These are phyloP conservation scores for Lasioglossum lativentre DNA, from an alignment of 2,888 invertebrate species.

Conservation along the genomic window DNA sequence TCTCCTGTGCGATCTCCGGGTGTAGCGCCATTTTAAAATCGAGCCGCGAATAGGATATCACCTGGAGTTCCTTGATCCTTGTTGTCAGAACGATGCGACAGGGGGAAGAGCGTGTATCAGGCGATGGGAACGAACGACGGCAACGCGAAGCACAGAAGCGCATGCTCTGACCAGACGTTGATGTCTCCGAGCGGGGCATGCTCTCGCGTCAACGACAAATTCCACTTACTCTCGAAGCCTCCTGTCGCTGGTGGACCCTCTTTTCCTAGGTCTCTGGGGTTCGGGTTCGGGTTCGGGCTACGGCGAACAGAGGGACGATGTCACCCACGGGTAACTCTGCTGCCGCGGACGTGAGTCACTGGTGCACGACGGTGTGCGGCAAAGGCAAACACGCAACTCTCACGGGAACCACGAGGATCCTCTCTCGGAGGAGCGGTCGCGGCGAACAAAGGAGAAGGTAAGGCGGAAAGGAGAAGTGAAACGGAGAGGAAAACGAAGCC, in stretches of 20 bases:
- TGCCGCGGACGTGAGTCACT: slow-evolving; percentile 26
- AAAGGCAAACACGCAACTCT: slow-evolving; percentile 21
- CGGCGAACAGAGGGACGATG: not conserved
- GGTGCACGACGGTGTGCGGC: slow-evolving; percentile 29
- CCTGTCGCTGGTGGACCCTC: not conserved
- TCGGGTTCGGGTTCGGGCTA: too few relatives aligned
- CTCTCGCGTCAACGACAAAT: not conserved
- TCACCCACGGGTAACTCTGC: slow-evolving; percentile 1
- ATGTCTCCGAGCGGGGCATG: slow-evolving; percentile 49
- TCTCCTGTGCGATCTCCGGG: slow-evolving; percentile 7
- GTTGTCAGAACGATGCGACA: not conserved
- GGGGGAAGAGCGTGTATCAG: slow-evolving; percentile 16
- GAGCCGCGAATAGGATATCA: slow-evolving; percentile 16
- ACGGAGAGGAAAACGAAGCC: slow-evolving; percentile 48
- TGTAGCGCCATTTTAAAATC: slow-evolving; percentile 68
- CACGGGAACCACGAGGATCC: slow-evolving; percentile 47
- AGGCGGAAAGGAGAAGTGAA: slow-evolving; percentile 49
- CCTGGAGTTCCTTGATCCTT: slow-evolving; percentile 13
- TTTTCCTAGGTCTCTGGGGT: too few relatives aligned
- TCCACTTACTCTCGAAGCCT: slow-evolving; percentile 43
- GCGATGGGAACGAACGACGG: slow-evolving; percentile 5
- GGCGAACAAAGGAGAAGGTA: slow-evolving; percentile 53
- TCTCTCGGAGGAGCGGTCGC: slow-evolving; percentile 4
- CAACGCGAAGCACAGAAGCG: not conserved
- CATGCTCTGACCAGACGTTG: slow-evolving; percentile 50